These are phyloP conservation scores for Sarcophilus harrisii DNA, from an alignment of 2,797 vertebrate species.

Conservation along the genomic window DNA sequence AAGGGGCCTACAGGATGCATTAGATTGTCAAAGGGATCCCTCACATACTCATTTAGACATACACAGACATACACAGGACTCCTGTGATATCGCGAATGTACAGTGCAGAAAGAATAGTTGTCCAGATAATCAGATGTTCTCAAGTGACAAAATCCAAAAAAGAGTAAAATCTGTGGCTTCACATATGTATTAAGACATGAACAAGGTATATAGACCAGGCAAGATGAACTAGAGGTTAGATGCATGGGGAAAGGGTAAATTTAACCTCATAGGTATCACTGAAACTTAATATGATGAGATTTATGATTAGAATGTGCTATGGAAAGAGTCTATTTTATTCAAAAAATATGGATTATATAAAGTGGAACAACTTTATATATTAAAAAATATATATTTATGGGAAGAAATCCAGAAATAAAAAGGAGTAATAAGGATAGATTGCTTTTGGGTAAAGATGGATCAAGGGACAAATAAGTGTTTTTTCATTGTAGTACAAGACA, in stretches of 20 bases:
- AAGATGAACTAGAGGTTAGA: neutral
- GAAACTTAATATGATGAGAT: neutral
- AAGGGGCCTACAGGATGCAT: neutral
- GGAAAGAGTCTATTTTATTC: neutral
- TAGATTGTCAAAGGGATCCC: neutral
- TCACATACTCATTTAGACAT: neutral
- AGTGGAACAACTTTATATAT: neutral
- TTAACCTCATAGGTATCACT: neutral
- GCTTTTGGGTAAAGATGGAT: neutral
- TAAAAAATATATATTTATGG: neutral
- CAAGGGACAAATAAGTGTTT: neutral
- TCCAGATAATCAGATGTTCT: neutral
- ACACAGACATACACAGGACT: neutral
- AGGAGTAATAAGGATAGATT: neutral
- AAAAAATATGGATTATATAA: neutral
- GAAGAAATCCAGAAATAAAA: neutral
- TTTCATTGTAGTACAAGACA: neutral
- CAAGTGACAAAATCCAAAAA: neutral
- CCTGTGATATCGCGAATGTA: neutral
- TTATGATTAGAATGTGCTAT: neutral
- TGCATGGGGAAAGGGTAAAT: neutral
- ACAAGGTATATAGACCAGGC: neutral
- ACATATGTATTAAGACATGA: neutral
- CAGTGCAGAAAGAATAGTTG: neutral
- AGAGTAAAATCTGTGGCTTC: neutral